These are phyloP conservation scores for Chloroceryle aenea DNA, from an alignment of 2,113 vertebrate genomes.

Conservation along the genomic window DNA sequence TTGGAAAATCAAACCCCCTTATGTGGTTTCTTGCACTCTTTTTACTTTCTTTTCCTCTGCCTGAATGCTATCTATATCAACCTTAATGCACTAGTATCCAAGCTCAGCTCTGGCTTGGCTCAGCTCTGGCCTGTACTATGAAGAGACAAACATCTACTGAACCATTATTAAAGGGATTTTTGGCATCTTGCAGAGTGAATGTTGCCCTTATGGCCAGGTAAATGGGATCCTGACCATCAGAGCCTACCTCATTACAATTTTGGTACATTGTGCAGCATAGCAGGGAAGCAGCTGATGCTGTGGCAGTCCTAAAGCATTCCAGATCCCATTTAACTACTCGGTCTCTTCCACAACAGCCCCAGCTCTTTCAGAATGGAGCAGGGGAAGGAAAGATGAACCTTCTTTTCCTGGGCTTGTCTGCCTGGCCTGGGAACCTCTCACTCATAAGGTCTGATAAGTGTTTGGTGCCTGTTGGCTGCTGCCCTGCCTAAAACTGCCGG, in stretches of 20 bases:
- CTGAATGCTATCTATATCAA: not conserved
- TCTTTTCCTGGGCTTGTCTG: not conserved
- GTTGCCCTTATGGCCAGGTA: not conserved
- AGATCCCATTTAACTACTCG: not conserved
- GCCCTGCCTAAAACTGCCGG: not conserved
- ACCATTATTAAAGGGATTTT: not conserved
- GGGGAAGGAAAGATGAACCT: not conserved
- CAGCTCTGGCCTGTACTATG: not conserved
- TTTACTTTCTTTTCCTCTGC: not conserved
- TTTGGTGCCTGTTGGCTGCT: not conserved
- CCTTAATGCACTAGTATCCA: not conserved
- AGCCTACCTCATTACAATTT: not conserved
- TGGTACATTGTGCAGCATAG: not conserved
- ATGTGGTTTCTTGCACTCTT: not conserved
- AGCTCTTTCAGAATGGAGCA: not conserved
- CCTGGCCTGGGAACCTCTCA: rapidly evolving
- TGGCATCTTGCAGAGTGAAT: not conserved
- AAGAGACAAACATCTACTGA: not conserved
- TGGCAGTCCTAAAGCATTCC: not conserved
- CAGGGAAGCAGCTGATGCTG: not conserved
- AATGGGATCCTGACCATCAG: not conserved
- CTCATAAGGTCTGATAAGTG: not conserved
- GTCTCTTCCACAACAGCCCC: rapidly evolving
- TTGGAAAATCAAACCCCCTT: not conserved
- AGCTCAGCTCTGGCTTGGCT: not conserved